phyloP scores from a whole-genome alignment of 2,113 vertebrate species.

The Callipepla californica region DNA sequence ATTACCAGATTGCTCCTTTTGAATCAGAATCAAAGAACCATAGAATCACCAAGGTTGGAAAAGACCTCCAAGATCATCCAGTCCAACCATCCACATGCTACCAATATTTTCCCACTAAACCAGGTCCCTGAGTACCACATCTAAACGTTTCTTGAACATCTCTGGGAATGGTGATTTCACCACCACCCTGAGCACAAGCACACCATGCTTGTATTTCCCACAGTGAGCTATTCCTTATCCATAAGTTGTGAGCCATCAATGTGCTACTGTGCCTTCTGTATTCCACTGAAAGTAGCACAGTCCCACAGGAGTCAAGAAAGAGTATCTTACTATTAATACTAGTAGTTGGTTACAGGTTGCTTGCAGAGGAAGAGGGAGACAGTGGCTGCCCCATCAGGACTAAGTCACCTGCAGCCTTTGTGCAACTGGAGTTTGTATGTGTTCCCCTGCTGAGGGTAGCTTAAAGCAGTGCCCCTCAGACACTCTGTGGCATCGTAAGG shows the following conservation, averaged over 20 bases:
- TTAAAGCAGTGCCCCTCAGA: neutral
- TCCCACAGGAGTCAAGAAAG: neutral
- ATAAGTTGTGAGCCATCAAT: neutral
- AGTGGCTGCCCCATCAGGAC: neutral
- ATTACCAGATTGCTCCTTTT: neutral
- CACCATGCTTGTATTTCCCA: neutral
- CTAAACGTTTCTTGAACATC: no score
- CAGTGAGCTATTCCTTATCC: neutral
- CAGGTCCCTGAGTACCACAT: no score
- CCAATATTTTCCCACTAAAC: no score
- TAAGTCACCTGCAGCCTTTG: neutral
- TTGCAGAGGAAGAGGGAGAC: neutral
- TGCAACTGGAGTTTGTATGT: neutral
- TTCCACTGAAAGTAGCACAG: neutral
- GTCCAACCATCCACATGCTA: no score
- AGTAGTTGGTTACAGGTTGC: neutral
- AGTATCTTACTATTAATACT: neutral
- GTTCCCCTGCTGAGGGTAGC: neutral
- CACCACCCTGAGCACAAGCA: neutral
- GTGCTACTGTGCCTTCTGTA: neutral
- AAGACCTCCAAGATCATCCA: no score
- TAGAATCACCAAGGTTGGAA: no score
- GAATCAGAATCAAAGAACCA: neutral
- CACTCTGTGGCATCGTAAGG: neutral
- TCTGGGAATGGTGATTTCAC: no score